Evolutionary conservation across 2,113 vertebrate genomes (phyloP).

Genomic region (Orthonyx spaldingii): DNA sequence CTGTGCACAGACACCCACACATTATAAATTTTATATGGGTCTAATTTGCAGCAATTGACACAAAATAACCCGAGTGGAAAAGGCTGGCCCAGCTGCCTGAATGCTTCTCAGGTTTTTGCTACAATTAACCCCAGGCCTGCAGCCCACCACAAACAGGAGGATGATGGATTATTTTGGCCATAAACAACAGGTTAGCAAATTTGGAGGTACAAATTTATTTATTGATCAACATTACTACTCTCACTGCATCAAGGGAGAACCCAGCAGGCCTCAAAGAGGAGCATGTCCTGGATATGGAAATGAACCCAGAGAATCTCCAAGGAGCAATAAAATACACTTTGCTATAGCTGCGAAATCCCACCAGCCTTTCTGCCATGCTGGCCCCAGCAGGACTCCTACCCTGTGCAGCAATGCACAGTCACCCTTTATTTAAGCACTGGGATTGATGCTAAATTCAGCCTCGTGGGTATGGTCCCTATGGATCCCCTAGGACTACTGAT

Average conservation of each 20-base stretch:
- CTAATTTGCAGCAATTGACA: constrained; percentile 13
- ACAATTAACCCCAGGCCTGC: neutral
- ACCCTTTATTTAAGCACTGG: neutral
- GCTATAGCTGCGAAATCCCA: neutral
- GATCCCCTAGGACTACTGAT: neutral
- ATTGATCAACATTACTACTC: neutral
- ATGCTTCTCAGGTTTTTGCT: neutral
- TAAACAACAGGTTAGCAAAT: neutral
- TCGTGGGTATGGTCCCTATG: neutral
- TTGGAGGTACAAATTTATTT: neutral
- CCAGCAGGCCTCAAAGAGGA: neutral
- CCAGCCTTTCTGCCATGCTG: neutral
- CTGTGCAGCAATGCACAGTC: neutral
- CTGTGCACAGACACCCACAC: neutral
- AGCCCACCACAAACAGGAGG: neutral
- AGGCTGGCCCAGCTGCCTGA: neutral
- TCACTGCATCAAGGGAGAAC: neutral
- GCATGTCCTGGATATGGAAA: neutral
- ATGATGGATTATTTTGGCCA: accelerated
- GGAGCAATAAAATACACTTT: neutral
- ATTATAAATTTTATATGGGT: neutral
- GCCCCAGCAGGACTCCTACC: neutral
- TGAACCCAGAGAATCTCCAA: neutral
- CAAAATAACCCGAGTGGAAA: neutral
- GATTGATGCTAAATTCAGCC: neutral